These are phyloP conservation scores for Carcharodon carcharias DNA, from an alignment of 2,797 vertebrate species.

Conservation along the genomic window DNA sequence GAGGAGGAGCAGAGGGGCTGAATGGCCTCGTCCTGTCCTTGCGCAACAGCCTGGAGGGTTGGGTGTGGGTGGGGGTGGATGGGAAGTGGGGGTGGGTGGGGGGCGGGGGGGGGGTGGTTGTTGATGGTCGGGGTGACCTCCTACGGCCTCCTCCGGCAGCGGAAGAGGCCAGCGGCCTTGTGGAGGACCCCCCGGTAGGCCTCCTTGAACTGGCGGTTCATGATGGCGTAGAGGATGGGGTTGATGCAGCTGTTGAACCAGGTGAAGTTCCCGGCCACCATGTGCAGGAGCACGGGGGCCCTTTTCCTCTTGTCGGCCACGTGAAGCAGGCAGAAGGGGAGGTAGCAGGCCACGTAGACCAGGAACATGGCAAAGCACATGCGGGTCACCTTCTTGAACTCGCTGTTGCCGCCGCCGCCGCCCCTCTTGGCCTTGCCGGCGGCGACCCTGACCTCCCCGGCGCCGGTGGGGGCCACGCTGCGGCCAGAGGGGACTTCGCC, in stretches of 20 bases:
- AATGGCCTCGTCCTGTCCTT: too few relatives aligned
- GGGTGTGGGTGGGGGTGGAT: too few relatives aligned
- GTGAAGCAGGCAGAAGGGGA: slow-evolving; percentile 74
- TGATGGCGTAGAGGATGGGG: slow-evolving; percentile 73
- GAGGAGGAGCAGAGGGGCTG: too few relatives aligned
- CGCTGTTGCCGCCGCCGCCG: slow-evolving; percentile 52
- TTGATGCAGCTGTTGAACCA: slow-evolving; percentile 87
- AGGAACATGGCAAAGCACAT: slow-evolving; percentile 82
- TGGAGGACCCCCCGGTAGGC: slow-evolving; percentile 61
- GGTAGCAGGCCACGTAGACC: slow-evolving; percentile 72
- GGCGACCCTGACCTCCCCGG: not conserved
- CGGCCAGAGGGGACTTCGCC: too few relatives aligned
- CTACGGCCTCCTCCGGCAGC: too few relatives aligned
- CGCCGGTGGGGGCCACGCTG: rapidly evolving
- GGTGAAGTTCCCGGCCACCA: slow-evolving; percentile 78
- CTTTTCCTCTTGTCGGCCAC: slow-evolving; percentile 59
- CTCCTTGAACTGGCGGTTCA: slow-evolving; percentile 78
- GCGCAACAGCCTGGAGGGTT: too few relatives aligned
- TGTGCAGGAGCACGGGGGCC: slow-evolving; percentile 66
- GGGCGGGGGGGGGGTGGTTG: too few relatives aligned
- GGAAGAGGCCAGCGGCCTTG: not conserved
- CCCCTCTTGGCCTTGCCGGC: slow-evolving; percentile 50
- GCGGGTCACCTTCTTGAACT: slow-evolving; percentile 72
- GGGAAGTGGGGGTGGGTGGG: too few relatives aligned
- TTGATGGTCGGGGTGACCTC: too few relatives aligned